Evolutionary conservation across 1,140 invertebrate species (phyloP).

Genomic region (Diorhabda sublineata): DNA sequence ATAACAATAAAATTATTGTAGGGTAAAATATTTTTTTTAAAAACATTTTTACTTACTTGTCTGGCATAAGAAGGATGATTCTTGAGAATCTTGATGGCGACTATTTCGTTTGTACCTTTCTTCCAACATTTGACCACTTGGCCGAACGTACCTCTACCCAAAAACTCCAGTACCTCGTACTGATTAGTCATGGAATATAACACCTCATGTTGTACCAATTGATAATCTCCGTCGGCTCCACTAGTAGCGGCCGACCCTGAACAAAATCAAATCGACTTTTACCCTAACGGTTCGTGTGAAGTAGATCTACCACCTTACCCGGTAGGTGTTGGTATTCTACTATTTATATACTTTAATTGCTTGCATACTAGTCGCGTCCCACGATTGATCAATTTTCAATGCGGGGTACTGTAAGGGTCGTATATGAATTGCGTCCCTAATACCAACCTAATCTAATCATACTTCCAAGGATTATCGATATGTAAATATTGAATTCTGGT

Average conservation of each 20-base stretch:
- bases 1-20: conserved; percentile 14
- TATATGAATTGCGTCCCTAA: too few species aligned
- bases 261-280: not conserved
- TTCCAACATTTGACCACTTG: conserved; percentile 99
- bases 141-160: conserved; percentile 97
- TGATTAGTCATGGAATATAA: conserved; percentile 89
- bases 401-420: too few species aligned
- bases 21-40: not conserved
- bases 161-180: conserved; percentile 97
- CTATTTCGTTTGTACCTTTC: conserved; percentile 99
- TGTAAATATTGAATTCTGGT: too few species aligned
- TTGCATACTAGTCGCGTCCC: too few species aligned
- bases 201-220: conserved; percentile 96
- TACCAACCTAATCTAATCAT: too few species aligned
- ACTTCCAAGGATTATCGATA: too few species aligned
- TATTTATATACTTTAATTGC: too few species aligned
- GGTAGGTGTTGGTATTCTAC: too few species aligned
- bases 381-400: too few species aligned
- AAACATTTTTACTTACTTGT: conserved; percentile 54
- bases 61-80: conserved; percentile 99
- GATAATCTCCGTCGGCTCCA: conserved; percentile 93
- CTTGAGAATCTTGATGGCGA: conserved; percentile 99
- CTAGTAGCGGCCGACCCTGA: conserved; percentile 58
- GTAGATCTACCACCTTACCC: too few species aligned
- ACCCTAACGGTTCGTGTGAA: too few species aligned